Conservation (phyloP, 2,113 vertebrate genomes). For the Pelobates fuscus region DNA sequence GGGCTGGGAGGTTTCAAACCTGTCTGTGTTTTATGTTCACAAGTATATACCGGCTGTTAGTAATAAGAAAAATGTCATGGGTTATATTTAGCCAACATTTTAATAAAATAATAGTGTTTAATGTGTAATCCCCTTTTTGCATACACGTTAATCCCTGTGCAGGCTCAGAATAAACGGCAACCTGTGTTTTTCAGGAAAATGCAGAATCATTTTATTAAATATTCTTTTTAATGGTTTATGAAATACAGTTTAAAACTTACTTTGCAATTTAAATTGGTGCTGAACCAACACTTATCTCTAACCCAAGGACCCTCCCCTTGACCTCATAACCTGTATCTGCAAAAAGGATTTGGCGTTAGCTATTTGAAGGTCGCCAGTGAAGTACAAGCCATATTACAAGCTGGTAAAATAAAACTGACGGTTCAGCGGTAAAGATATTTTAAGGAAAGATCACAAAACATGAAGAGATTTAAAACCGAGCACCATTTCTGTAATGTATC, state of each 20-base stretch:
- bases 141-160: too few relatives aligned
- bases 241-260: neutral
- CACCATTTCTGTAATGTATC: conserved; percentile 49
- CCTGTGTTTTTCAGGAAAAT: too few relatives aligned
- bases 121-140: too few relatives aligned
- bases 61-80: too few relatives aligned
- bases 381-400: conserved; percentile 7
- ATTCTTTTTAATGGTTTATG: too few relatives aligned
- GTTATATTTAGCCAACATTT: too few relatives aligned
- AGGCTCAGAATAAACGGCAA: too few relatives aligned
- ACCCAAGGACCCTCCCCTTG: conserved; percentile 16
- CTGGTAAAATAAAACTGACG: conserved; percentile 12
- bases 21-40: too few relatives aligned
- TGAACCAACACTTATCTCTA: conserved; percentile 8
- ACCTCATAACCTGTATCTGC: conserved; percentile 16
- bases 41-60: too few relatives aligned
- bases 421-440: conserved; percentile 28
- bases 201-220: too few relatives aligned
- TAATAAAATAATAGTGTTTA: too few relatives aligned
- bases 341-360: conserved; percentile 25
- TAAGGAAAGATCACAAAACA: conserved; percentile 17
- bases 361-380: conserved; percentile 45
- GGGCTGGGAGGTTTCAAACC: too few relatives aligned
- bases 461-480: conserved; percentile 42
- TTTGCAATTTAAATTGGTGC: conserved; percentile 28